Conservation (phyloP, 2,797 vertebrate genomes). For the Peromyscus eremicus region DNA sequence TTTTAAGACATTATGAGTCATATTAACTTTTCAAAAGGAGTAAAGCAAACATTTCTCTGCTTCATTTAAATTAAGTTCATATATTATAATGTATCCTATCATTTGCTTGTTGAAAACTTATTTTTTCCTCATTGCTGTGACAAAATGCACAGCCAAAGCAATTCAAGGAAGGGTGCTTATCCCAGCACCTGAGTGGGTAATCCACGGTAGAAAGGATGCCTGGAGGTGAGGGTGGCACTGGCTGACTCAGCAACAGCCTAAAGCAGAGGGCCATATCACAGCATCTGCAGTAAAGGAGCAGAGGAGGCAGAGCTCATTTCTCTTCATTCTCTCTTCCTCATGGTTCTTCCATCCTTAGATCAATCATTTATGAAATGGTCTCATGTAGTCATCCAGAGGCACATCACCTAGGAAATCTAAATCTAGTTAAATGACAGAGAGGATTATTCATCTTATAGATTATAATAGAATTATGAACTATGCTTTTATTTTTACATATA, state of each 20-base stretch:
- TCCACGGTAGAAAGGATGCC: accelerated
- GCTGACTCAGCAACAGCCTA: background rate
- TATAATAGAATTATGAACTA: background rate
- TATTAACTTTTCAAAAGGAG: background rate
- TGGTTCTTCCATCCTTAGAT: too few species aligned
- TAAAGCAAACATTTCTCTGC: background rate
- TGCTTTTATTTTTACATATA: background rate
- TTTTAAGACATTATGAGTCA: background rate
- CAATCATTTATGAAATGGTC: background rate
- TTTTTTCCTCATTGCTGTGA: background rate
- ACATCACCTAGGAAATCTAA: background rate
- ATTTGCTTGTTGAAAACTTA: background rate
- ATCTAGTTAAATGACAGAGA: background rate
- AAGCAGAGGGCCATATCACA: too few species aligned
- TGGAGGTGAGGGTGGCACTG: background rate
- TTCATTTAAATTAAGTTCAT: background rate
- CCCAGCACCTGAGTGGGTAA: too few species aligned
- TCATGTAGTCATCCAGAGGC: background rate
- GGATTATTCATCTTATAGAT: background rate
- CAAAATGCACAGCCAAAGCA: background rate
- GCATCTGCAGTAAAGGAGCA: background rate
- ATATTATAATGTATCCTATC: background rate
- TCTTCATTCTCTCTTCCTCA: background rate
- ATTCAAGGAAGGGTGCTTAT: background rate
- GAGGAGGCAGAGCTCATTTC: accelerated